Evolutionary conservation across 2,888 invertebrate genomes (phyloP), one percentile per base, ranked within the genome.

Genomic region (Volucella zonaria): DNA sequence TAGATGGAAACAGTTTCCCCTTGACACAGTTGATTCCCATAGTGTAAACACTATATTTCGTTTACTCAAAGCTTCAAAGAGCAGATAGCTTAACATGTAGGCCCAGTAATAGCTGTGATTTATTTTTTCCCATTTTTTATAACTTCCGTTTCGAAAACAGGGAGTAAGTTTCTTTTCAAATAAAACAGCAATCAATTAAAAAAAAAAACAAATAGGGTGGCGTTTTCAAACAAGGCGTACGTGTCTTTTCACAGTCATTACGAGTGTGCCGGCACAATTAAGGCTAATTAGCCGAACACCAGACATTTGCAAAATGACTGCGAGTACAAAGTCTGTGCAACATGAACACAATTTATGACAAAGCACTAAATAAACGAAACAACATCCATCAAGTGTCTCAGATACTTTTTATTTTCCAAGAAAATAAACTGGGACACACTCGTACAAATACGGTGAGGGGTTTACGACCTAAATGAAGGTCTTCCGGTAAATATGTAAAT

Each of bases 231-330:
- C 31, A 31, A 31, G 4, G 6, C 31, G 31, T 31, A 31, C 6
- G 31, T n/a, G n/a, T 23, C 47, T 59, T 58, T 59, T 31, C 62
- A 56, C 31, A 31, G 40, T 78, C 58, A 66, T 66, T 58, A 31
- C 10, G 8, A 62, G n/a, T 12, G n/a, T 12, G 47, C 56, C 64
- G 43, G 73, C 38, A 18, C 49, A 71, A 78, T 78, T 78, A 45
- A 58, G 58, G 58, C 70, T 58, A 78, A 78, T 78, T 78, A 68
- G 31, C 31, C 4, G 31, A 31, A 31, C 31, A 31, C 31, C 31
- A 31, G 4, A 31, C 31, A 31, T 31, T 51, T 51, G 15, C 15
- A 15, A 51, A 51, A 15, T 51, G 51, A 51, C 51, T 15, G 51
- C 51, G 51, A 51, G 45, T 45, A 11, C 45, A 56, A 70, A 40